Percentiles rank a stretch among this genome's conserved stretches.
These are phyloP conservation scores for Protophormia terraenovae DNA, from an alignment of 2,888 invertebrate species.

Conservation along the genomic window DNA sequence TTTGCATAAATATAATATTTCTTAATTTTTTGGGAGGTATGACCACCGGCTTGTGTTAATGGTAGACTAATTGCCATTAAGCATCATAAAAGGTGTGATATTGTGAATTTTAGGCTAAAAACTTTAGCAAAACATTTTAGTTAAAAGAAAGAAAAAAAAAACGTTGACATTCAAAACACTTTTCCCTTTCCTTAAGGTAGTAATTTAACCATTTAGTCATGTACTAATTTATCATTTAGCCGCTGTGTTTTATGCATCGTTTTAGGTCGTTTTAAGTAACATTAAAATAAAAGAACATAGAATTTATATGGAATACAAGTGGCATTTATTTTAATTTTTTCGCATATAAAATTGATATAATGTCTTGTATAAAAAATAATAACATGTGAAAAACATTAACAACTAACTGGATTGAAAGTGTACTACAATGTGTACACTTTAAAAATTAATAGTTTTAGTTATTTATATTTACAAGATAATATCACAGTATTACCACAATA, in stretches of 20 bases:
- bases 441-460: too few relatives aligned
- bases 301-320: slow-evolving; percentile 66
- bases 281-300: slow-evolving; percentile 50
- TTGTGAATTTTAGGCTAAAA: slow-evolving; percentile 49
- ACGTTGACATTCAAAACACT: slow-evolving; percentile 51
- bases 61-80: slow-evolving; percentile 67
- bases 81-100: slow-evolving; percentile 65
- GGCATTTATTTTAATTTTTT: slow-evolving; percentile 68
- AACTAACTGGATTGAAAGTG: not conserved
- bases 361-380: not conserved
- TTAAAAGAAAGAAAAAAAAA: not conserved
- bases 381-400: slow-evolving; percentile 5
- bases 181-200: slow-evolving; percentile 37
- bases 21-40: slow-evolving; percentile 42
- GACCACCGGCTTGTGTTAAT: slow-evolving; percentile 59
- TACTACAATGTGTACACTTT: slow-evolving; percentile 29
- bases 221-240: slow-evolving; percentile 67
- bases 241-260: slow-evolving; percentile 33
- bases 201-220: slow-evolving; percentile 62
- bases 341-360: slow-evolving; percentile 21
- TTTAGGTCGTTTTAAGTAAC: slow-evolving; percentile 45
- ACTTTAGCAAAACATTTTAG: not conserved
- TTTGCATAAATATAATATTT: slow-evolving; percentile 51
- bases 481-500: too few relatives aligned
- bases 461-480: too few relatives aligned